These are phyloP conservation scores for Beris chalybata DNA, from an alignment of 2,888 invertebrate genomes.

Conservation along the genomic window DNA sequence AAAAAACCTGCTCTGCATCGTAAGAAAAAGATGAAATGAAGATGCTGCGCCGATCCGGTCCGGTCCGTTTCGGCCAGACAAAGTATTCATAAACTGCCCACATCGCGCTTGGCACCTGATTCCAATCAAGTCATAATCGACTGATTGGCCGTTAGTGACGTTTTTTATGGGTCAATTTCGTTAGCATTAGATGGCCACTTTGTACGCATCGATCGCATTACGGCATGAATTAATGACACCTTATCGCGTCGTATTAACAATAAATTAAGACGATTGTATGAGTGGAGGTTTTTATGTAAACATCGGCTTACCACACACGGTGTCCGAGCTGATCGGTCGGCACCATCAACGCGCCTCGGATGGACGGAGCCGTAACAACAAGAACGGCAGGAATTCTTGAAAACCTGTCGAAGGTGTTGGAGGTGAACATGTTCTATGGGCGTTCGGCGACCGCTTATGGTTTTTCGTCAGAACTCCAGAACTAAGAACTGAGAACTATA, in stretches of 20 bases:
- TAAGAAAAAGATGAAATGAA: background rate
- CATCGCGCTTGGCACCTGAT: constrained; percentile 13
- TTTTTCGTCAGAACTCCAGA: constrained; percentile 40
- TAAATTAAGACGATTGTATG: constrained; percentile 18
- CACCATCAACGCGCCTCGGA: background rate
- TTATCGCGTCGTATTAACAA: constrained; percentile 18
- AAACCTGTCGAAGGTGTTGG: constrained; percentile 57
- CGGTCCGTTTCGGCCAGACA: background rate
- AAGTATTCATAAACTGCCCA: constrained; percentile 13
- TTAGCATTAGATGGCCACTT: constrained; percentile 11
- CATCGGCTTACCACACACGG: constrained; percentile 15
- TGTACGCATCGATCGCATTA: constrained; percentile 5
- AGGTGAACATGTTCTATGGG: constrained; percentile 53
- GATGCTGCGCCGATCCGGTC: background rate
- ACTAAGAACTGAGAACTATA: background rate
- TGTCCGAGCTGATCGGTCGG: background rate
- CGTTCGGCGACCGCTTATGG: constrained; percentile 36
- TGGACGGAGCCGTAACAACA: background rate
- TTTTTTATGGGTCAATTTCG: background rate
- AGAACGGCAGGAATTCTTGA: constrained; percentile 9
- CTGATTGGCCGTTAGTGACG: background rate
- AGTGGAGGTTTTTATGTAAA: constrained; percentile 9
- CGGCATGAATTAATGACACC: constrained; percentile 11
- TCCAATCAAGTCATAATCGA: constrained; percentile 13
- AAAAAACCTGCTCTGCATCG: background rate